Base-by-base conservation (phyloP, 2,888 invertebrate genomes). In the Synergus itoensis region DNA sequence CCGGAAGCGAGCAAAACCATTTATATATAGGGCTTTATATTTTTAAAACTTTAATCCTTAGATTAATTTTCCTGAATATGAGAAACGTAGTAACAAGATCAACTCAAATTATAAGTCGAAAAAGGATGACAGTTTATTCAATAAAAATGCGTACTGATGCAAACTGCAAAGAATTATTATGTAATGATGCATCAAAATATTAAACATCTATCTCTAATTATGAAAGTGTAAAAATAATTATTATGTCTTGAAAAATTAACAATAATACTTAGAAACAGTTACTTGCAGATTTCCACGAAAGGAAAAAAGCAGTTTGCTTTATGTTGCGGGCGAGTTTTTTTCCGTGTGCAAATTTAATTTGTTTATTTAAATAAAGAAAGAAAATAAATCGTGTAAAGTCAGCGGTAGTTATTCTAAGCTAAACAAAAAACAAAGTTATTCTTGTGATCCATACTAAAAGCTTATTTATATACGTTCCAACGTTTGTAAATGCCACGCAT, bases 281-380 rank as follows among this genome's bases (percentile, higher is more conserved):
- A 16, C 7, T 67, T 41, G 43, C 18, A 16, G 41, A 43, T 67
- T 43, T 43, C 65, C 21, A 18, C n/a, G 43, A 40, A 67, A 67
- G 43, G 43, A 43, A 67, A 43, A 67, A 28, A 36, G 28, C 62
- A 28, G 21, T 21, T 62, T 21, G 28, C 12, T 28, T 14, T 62
- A 14, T 28, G 28, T 12, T 62, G 12, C 21, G 28, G 18, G 36
- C 3, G 12, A 62, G 28, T 60, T 60, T 60, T 21, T 60, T 5
- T 60, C n/a, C 21, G 21, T 60, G 60, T 62, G 65, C 65, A 67
- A 67, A 41, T 67, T 43, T 18, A 40, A 64, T 64, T 40, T 40
- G 36, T 64, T 64, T 64, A 11, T 40, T 36, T 64, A 5, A 64
- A 64, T 64, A 14, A 64, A 64, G 12, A 14, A 64, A 64, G 64